Conservation (phyloP, 2,113 vertebrate genomes). For the Otocyon megalotis region DNA sequence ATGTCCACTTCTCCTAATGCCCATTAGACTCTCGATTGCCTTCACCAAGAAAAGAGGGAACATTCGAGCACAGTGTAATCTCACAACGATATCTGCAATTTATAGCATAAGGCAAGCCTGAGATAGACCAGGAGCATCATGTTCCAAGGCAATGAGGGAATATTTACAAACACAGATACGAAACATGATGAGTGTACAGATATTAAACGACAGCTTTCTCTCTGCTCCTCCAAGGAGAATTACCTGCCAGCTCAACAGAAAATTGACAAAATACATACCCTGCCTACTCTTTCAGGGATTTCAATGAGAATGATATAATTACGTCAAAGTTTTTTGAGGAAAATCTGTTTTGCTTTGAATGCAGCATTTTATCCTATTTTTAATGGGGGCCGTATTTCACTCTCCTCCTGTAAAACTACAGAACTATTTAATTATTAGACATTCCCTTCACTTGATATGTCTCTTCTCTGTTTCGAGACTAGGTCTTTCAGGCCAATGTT, state of each 20-base stretch:
- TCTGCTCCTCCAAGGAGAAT: not conserved
- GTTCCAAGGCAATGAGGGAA: not conserved
- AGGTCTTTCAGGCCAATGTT: constrained; percentile 23
- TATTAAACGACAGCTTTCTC: constrained; percentile 2
- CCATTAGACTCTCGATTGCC: not conserved
- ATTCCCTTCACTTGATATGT: not conserved
- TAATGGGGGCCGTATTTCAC: constrained; percentile 22
- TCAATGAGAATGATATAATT: not conserved
- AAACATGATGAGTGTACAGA: not conserved
- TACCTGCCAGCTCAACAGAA: not conserved
- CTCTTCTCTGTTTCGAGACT: constrained; percentile 17
- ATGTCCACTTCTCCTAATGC: not conserved
- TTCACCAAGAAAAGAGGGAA: constrained; percentile 32
- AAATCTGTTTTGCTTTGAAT: not conserved
- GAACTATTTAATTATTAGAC: constrained; percentile 48
- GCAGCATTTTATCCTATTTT: constrained; percentile 10
- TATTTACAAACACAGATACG: not conserved
- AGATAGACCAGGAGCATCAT: not conserved
- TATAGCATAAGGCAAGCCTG: not conserved
- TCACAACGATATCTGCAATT: constrained; percentile 15
- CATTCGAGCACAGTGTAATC: not conserved
- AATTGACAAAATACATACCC: constrained; percentile 6
- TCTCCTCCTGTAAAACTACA: not conserved
- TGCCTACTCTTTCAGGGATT: not conserved
- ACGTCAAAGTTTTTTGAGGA: constrained; percentile 30